A percentile compares a stretch with the other conserved stretches of the same genome.
phyloP scores from a whole-genome alignment of 1,140 invertebrate genomes.

The Bombus pyrosoma region DNA sequence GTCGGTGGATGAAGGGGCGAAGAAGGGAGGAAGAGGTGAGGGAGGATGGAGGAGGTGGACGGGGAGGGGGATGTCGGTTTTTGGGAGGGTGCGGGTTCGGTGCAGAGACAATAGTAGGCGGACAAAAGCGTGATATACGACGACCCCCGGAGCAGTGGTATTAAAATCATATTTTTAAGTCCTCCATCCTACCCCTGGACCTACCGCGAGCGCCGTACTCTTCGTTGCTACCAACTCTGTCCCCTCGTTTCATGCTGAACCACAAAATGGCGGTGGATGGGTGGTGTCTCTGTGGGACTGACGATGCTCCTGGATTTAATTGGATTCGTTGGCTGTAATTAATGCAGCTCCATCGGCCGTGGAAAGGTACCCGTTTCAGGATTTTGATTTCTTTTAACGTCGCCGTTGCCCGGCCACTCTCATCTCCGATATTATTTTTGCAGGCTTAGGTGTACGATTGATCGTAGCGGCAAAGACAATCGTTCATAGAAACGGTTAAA shows the following conservation, averaged over 20 bases:
- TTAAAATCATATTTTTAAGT: slow-evolving; percentile 82
- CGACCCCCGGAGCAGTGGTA: slow-evolving; percentile 74
- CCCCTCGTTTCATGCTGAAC: slow-evolving; percentile 46
- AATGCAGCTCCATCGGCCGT: slow-evolving; percentile 46
- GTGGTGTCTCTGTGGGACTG: slow-evolving; percentile 39
- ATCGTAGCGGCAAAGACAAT: neutral
- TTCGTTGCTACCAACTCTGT: slow-evolving; percentile 39
- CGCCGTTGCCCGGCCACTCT: too few species aligned
- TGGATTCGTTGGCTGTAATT: slow-evolving; percentile 72
- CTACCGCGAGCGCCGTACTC: slow-evolving; percentile 26
- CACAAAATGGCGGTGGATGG: slow-evolving; percentile 57
- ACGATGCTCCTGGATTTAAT: slow-evolving; percentile 70
- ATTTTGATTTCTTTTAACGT: neutral
- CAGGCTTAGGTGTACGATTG: too few species aligned
- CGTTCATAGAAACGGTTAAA: neutral
- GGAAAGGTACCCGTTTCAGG: slow-evolving; percentile 17
- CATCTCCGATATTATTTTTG: too few species aligned
- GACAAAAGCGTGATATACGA: slow-evolving; percentile 81
- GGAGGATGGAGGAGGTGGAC: neutral
- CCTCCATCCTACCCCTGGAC: slow-evolving; percentile 53
- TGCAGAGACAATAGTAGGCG: slow-evolving; percentile 79
- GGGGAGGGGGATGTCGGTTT: slow-evolving; percentile 54
- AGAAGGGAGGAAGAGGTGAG: neutral
- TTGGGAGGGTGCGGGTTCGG: slow-evolving; percentile 63
- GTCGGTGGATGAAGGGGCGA: neutral